A percentile compares a stretch with the other conserved stretches of the same genome.
Evolutionary conservation across 1,140 invertebrate species (phyloP).

Genomic region (Callitettix versicolor): DNA sequence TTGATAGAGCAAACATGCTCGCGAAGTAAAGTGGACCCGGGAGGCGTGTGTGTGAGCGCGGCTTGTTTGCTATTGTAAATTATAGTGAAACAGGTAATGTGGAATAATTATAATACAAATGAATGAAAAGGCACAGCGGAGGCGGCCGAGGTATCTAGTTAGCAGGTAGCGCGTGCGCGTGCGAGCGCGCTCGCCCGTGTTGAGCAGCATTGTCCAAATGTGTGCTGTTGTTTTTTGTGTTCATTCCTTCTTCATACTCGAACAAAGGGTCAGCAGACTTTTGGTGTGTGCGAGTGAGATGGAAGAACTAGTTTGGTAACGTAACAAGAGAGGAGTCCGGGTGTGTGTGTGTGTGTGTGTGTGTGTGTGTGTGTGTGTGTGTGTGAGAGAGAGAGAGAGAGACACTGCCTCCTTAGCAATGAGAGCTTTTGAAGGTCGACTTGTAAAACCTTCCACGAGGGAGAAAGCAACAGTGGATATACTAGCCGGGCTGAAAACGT

Average conservation of each 20-base stretch:
- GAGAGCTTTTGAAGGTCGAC: slow-evolving; percentile 13
- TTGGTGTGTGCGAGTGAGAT: background rate
- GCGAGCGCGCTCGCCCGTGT: background rate
- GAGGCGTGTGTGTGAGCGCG: no score
- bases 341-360: no score
- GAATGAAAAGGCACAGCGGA: background rate
- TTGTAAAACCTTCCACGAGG: slow-evolving; percentile 4
- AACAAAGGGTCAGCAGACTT: slow-evolving; percentile 9
- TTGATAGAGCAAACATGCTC: no score
- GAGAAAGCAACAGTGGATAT: slow-evolving; percentile 4
- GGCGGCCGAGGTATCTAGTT: no score
- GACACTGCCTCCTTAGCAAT: slow-evolving; percentile 9
- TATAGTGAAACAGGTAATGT: slow-evolving; percentile 5
- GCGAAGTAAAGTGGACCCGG: no score
- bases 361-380: background rate
- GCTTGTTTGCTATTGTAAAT: background rate
- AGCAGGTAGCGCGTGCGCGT: no score
- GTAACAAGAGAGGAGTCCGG: background rate
- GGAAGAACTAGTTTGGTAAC: slow-evolving; percentile 11
- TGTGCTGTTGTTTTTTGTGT: background rate
- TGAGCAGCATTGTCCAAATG: slow-evolving; percentile 13
- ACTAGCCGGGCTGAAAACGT: slow-evolving; percentile 7
- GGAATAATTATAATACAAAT: slow-evolving; percentile 15
- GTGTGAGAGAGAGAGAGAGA: slow-evolving; percentile 4
- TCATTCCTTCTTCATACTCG: background rate